Evolutionary conservation across 2,888 invertebrate species (phyloP).

Genomic region (Galeruca laticollis): DNA sequence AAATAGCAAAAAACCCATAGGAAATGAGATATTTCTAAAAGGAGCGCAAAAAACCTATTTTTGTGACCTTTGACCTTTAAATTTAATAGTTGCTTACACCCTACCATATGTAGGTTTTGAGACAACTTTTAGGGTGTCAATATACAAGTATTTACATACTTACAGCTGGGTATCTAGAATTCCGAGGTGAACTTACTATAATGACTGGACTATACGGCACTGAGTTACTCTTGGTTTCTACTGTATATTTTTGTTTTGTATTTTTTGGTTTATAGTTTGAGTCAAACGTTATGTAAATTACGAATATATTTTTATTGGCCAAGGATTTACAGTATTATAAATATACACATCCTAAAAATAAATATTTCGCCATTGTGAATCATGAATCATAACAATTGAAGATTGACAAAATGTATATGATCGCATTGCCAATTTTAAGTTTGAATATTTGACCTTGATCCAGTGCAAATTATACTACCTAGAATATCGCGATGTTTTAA

Average conservation of each 20-base stretch:
- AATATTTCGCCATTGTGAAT: background rate
- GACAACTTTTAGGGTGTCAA: no score
- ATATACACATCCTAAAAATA: constrained; percentile 4
- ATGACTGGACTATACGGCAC: no score
- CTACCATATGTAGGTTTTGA: no score
- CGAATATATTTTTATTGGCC: background rate
- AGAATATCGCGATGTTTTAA: background rate
- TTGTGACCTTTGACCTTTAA: no score
- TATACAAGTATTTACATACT: no score
- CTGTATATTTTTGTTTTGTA: background rate
- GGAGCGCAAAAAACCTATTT: no score
- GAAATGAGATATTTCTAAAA: no score
- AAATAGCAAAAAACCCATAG: no score
- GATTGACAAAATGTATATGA: background rate
- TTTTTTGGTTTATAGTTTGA: background rate
- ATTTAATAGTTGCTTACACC: no score
- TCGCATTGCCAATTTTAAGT: constrained; percentile 9
- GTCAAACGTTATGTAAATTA: constrained; percentile 2
- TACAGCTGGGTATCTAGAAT: no score
- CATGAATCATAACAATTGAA: constrained; percentile 11
- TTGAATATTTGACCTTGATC: background rate
- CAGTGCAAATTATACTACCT: background rate
- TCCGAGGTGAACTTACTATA: no score
- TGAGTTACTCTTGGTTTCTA: background rate
- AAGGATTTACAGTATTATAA: background rate